Base-by-base conservation (phyloP, 2,888 invertebrate genomes). In the Incurvaria masculella region DNA sequence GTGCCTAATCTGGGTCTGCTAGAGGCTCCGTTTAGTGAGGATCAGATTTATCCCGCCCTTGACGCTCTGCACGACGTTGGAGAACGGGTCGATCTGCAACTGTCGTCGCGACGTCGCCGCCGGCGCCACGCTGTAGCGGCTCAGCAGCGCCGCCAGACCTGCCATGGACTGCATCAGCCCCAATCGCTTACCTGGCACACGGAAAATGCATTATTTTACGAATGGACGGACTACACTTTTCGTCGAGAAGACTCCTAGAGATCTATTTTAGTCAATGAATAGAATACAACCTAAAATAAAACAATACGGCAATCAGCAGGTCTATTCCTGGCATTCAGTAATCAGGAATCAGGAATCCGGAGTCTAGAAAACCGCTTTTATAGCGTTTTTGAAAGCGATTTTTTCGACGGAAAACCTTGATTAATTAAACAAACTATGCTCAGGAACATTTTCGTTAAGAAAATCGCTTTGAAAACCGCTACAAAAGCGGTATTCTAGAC, bases 101-200 rank as follows among this genome's bases (percentile, higher is more conserved):
- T 57, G 46, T 5, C 64, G 59, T 23, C 51, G 47, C 4, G 65
- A 57, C 17, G 46, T 52, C 1, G 56, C 51, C 3, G 64, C 65
- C 4, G 71, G 69, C 11, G 53, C 42, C 46, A 70, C 67, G 0
- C 58, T 47, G 51, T 59, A 65, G 47, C 51, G 51, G 4, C 64
- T 57, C 49, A 72, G 59, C 20, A 72, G 52, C 16, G 69, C 67
- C 18, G 69, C 69, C 45, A 71, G 57, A 2, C 71, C 71, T 1
- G 71, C 68, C 55, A 70, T 58, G 11, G 71, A 68, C 61, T 72
- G 71, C 70, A 72, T 69, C 39, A 61, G 52, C 0, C 72, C 71
- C 44, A 71, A 48, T 0, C 71, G 66, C 26, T 63, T 65, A n/a
- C 69, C 71, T 71, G 62, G 6, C 44, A 54, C 6, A 27, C 47